These are phyloP conservation scores for Pimpla rufipes DNA, from an alignment of 2,888 invertebrate species.

Conservation along the genomic window DNA sequence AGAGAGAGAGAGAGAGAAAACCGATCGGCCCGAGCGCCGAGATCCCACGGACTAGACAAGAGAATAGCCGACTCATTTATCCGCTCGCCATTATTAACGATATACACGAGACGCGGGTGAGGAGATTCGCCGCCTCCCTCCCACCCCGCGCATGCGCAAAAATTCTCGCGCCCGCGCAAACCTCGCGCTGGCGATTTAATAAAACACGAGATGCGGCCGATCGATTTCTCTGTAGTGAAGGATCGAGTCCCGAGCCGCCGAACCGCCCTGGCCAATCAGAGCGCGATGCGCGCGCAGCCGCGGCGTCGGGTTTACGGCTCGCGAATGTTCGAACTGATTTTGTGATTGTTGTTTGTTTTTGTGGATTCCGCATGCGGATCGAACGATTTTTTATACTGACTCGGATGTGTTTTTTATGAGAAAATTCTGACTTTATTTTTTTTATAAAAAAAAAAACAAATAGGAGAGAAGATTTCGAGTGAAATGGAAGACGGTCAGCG, in stretches of 20 bases:
- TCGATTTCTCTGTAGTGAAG: constrained; percentile 21
- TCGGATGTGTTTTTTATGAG: not conserved
- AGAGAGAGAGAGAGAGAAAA: constrained; percentile 45
- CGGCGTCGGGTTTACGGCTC: no score
- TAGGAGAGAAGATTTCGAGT: constrained; percentile 36
- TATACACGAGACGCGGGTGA: constrained; percentile 66
- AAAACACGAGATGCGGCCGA: constrained; percentile 38
- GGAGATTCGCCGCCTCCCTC: constrained; percentile 62
- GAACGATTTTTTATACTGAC: no score
- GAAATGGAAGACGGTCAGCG: constrained; percentile 80
- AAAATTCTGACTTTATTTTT: not conserved
- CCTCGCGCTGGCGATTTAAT: constrained; percentile 30
- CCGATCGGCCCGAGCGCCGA: constrained; percentile 65
- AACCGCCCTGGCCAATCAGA: no score
- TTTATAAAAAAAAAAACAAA: constrained; percentile 1
- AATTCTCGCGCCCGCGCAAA: no score
- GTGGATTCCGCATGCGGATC: constrained; percentile 26
- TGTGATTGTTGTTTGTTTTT: not conserved
- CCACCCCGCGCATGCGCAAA: no score
- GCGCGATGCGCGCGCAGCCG: no score
- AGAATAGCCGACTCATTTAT: constrained; percentile 70
- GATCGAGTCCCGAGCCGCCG: not conserved
- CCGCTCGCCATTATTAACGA: constrained; percentile 69
- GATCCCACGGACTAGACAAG: constrained; percentile 68
- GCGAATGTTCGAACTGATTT: not conserved